Evolutionary conservation across 1,140 invertebrate species (phyloP), one percentile per base, ranked within the genome.

Genomic region (Cherax quadricarinatus): DNA sequence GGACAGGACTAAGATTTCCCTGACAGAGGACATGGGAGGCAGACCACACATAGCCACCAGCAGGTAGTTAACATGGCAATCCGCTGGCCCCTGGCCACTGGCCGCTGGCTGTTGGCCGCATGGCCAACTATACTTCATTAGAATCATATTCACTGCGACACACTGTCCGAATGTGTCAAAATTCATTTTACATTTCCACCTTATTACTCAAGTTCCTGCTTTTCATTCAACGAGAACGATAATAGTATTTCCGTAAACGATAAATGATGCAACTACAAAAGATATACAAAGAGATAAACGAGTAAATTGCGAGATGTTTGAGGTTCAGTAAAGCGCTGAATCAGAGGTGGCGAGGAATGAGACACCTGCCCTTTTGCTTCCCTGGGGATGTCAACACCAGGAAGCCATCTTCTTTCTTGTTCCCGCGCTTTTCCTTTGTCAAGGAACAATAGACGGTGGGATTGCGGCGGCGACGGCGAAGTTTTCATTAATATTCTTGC

Each of bases 401-500:
- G 86, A 30, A 75, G 86, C 86, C 81, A 84, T 90, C 80, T 90
- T 90, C 81, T 51, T 90, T 75, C 83, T 90, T 90, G 49, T 90
- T 75, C 73, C 81, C 66, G 48, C 66, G 80, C 66, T 84, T 57
- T 87, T 16, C 66, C 88, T 75, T 90, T 90, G 88, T 90, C 24
- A 9, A 49, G 3, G n/a, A 53, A 90, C 88, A 90, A 90, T 90
- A 60, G 88, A 21, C 60, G 49, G 88, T 83, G 48, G 53, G 88
- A 90, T 90, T 90, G 88, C 88, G 66, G 62, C 70, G 81, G 21
- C 88, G 81, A 48, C 88, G 30, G 30, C 30, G n/a, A 18, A 75
- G 66, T 66, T 84, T 84, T 84, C 81, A 90, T 90, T 90, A 90
- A 90, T 90, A 90, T 90, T 90, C 88, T 82, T 81, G 87, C 78